Base-by-base conservation (phyloP, 1,140 invertebrate genomes). In the Drosophila oshimai region DNA sequence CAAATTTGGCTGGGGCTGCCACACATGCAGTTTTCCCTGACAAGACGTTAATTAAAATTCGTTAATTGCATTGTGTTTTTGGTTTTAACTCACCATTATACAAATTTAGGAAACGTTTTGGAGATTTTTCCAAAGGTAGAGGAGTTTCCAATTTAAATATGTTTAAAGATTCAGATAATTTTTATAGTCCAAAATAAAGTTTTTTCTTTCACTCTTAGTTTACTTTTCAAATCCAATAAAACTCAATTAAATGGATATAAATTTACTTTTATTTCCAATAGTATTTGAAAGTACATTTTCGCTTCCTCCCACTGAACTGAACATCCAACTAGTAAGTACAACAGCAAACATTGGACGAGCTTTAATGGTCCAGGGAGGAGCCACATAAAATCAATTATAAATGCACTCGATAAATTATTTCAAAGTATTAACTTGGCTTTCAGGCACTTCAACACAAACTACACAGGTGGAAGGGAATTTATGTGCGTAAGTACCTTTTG, bases 351-450 rank as follows among this genome's bases (percentile, higher is more conserved):
- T 41, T 31, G 42, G 26, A 29, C 12, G 44, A 17, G 26, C 9
- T 49, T n/a, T 24, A 15, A 24, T 39, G 61, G 12, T 44, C 13
- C 57, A 22, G 4, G n/a, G n/a, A 42, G 42, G 46, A 39, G 28
- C 60, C 45, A 28, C 65, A 61, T 24, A 61, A 60, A 77, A 81
- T 81, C 72, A 81, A 81, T 81, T 81, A 81, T 81, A 81, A 81
- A 81, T 81, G 77, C 77, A 81, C 72, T 75, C 72, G 72, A 81
- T 81, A 76, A 81, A 81, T 81, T 81, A 81, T 81, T 78, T 81
- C 22, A 49, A 53, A 76, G 67, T 50, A 81, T 81, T 81, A 81
- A 76, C 72, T 72, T 44, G 60, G 77, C 72, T 81, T 81, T 81
- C 67, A 75, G 49, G 36, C 77, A 75, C 77, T 72, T 80, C 72